Evolutionary conservation across 2,888 invertebrate species (phyloP), one percentile per base, ranked within the genome.

Genomic region (Nemotelus pantherinus): DNA sequence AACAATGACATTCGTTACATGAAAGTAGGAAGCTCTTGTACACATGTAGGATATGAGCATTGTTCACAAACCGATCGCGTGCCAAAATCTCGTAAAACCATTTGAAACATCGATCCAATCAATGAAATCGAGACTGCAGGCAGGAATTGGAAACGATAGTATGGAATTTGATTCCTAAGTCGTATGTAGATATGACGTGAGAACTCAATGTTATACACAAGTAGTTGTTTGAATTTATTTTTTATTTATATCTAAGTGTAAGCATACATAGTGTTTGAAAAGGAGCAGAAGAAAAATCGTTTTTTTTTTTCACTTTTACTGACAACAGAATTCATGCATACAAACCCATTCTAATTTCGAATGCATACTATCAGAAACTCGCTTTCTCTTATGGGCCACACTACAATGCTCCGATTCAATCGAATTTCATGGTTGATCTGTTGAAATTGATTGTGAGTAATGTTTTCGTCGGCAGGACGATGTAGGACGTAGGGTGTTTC

Each of bases 21-120:
- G 63, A 3, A 63, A 63, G 63, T 25, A 63, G 63, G 41, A 63
- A 63, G 25, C 43, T 63, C 43, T 4, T 43, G 63, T 2, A 63
- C 63, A 63, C 41, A 41, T 25, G 7, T 43, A 50, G 67, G 48
- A 67, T 74, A 44, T 74, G 63, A 39, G 55, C 45, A 63, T 6
- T 41, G 53, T 70, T 41, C 55, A 44, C 45, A 50, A 67, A 76
- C 68, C 57, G 78, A 72, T 78, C 78, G 78, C 78, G 78, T 78
- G 78, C 78, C 74, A 68, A 55, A 71, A 67, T 67, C 67, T 77
- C 76, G 77, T 78, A 76, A 76, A 64, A 25, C 65, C 76, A 65
- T 44, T 65, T 55, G 25, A 45, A 63, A 65, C 53, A 57, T 53
- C 43, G 55, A 60, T 60, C 57, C 71, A 57, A 71, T 57, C 10